Evolutionary conservation across 2,113 vertebrate species (phyloP).

Genomic region (Xenus cinereus): DNA sequence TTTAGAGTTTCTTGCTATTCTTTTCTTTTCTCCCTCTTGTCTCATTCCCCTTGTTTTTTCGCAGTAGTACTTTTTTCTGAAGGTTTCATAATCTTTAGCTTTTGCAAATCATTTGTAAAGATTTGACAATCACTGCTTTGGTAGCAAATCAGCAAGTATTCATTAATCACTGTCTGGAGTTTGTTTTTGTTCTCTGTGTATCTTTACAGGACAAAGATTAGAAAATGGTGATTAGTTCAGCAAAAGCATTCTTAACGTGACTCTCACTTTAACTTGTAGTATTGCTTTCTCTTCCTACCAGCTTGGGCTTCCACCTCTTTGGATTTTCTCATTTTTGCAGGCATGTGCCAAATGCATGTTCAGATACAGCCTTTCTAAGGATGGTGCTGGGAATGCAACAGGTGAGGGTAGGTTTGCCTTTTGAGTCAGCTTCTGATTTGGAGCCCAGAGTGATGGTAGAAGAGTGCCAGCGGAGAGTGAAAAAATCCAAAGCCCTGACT

Average conservation of each 20-base stretch:
- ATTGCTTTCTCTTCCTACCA: neutral
- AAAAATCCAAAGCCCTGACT: neutral
- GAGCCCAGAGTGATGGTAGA: neutral
- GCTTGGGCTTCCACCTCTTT: neutral
- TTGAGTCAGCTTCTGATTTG: neutral
- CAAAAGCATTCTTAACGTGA: neutral
- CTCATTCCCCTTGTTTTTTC: neutral
- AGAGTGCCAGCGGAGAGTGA: neutral
- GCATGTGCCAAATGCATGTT: fast-evolving
- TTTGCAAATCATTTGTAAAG: neutral
- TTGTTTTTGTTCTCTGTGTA: neutral
- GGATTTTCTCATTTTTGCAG: neutral
- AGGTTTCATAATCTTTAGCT: neutral
- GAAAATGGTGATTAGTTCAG: neutral
- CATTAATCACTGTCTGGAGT: neutral
- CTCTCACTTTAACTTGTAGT: neutral
- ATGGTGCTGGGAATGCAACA: neutral
- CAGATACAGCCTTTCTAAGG: neutral
- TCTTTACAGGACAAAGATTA: neutral
- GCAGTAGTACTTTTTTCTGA: neutral
- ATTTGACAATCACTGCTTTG: neutral
- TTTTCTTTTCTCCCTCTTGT: neutral
- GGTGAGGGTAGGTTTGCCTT: neutral
- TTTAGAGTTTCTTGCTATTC: neutral
- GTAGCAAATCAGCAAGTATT: neutral